Evolutionary conservation across 2,113 vertebrate genomes (phyloP), one percentile per base, ranked within the genome.

Genomic region (Crypturellus undulatus): DNA sequence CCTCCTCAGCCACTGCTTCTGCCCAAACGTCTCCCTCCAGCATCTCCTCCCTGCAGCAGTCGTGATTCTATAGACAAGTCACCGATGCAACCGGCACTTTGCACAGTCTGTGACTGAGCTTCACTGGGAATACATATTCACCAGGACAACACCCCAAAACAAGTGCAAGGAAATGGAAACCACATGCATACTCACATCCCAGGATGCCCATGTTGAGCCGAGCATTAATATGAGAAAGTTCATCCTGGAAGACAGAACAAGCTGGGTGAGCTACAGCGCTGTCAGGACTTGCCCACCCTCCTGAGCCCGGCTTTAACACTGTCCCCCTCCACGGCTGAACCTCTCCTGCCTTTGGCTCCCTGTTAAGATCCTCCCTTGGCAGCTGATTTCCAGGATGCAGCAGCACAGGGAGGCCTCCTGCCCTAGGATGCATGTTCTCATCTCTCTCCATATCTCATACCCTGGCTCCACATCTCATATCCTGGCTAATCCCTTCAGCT

Each of bases 201-300:
- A 99, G 98, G 96, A 99, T 99, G 75, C 99, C 99, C 99, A 99
- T 99, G 98, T 99, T 99, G 94, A 99, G 98, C 58, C 99, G 98
- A 81, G 99, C 99, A 0, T 99, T 99, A 96, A 99, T 99, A 96
- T 99, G 99, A 43, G 99, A 99, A 78, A 99, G 95, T 84, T 99
- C 99, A 47, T 99, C 99, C 99, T 99, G 96, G 21, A 95, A 96
- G 85, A 68, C 38, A 90, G 89, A 95, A 76, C 4, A 10, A 38
- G 32, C 67, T 49, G 38, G 21, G 5, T 76, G 51, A 90, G 89
- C 73, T 65, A 60, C 36, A 25, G 10, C 26, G 52, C 68, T n/a
- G 52, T 3, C 26, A 7, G 24, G 60, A 56, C 32, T 86, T 79
- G 58, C 14, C 17, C 42, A 51, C 3, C 72, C 64, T 36, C 17